Base-by-base conservation (phyloP, 2,888 invertebrate genomes). In the Napeogenes sylphis region DNA sequence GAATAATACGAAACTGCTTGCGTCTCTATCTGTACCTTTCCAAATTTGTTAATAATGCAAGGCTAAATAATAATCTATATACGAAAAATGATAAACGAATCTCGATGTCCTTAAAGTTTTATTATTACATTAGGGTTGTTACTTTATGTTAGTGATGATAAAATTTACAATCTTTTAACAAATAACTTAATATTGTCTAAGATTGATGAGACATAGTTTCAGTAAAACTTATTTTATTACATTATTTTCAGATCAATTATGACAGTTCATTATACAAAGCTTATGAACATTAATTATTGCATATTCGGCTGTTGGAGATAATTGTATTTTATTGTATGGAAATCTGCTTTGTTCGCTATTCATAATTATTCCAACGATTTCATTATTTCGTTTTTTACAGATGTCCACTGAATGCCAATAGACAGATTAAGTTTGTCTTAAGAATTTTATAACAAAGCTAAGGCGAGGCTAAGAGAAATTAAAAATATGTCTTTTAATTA, bases 251-350 rank as follows among this genome's bases (percentile, higher is more conserved):
- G 46, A 63, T 63, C 65, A 61, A 59, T 59, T 67, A 56, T 65
- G 51, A 67, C 63, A 65, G 56, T 63, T 61, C 59, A 65, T 67
- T 65, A 21, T 21, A 21, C 21, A 65, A 63, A 65, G 65, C 65
- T 67, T 63, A 57, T 54, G 59, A 61, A 63, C 61, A 63, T 67
- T 63, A 65, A 67, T 63, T 67, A 67, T 67, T 61, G 63, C 65
- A 61, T 61, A 67, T 67, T 67, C 65, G 63, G 63, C 58, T 59
- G 64, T 61, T 67, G 55, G 56, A 56, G 67, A 65, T 65, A 65
- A 67, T 67, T 61, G 59, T 67, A 65, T 67, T 67, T 65, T 65
- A 67, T 65, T 63, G 55, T 58, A 63, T 55, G 59, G 65, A 63
- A 59, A 63, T 54, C 58, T 58, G 21, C 21, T 65, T 61, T 65